Base-by-base conservation (phyloP, 2,113 vertebrate species). In the Rhadina sibilatrix region DNA sequence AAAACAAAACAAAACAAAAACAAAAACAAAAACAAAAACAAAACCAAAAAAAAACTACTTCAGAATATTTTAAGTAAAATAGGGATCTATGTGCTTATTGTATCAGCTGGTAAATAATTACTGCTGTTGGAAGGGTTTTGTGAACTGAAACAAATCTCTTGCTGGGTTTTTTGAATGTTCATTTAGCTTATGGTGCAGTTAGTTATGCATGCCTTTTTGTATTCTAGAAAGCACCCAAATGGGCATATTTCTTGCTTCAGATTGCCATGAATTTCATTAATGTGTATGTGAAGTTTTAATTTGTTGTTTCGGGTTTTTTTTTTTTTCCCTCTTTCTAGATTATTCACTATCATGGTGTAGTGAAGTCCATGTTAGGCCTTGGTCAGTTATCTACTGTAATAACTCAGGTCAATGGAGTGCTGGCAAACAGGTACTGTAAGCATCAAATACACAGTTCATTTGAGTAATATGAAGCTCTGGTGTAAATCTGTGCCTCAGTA, bases 351-450 rank as follows among this genome's bases (percentile, higher is more conserved):
- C 99, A 99, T 80, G 99, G 99, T 64, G 98, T 99, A 49, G 99
- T 99, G 98, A 99, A 99, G 78, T 99, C 99, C 44, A 99, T 99
- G 98, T 97, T 99, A 72, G 99, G 99, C 52, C 99, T 99, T 76
- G 99, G 99, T 65, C 99, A 99, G 91, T 98, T 99, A 50, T 99
- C 99, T 57, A 99, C 99, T 53, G 99, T 99, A 79, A 99, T 99
- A 94, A 99, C 99, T 56, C 99, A 99, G 95, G 99, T 99, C 91
- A 99, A 99, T 89, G 99, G 99, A 96, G 99, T 99, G 7, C 98
- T 99, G 97, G 98, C 99, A 49, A 99, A 98, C 98, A 99, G 98
- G 99, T 99, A 98, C 96, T 80, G 64, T 81, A 52, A 63, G 5
- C 22, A 61, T 64, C 35, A 90, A 61, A 65, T 85, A 30, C 40